Evolutionary conservation across 1,140 invertebrate genomes (phyloP), one percentile per base, ranked within the genome.

Genomic region (Pseudoatta argentina): DNA sequence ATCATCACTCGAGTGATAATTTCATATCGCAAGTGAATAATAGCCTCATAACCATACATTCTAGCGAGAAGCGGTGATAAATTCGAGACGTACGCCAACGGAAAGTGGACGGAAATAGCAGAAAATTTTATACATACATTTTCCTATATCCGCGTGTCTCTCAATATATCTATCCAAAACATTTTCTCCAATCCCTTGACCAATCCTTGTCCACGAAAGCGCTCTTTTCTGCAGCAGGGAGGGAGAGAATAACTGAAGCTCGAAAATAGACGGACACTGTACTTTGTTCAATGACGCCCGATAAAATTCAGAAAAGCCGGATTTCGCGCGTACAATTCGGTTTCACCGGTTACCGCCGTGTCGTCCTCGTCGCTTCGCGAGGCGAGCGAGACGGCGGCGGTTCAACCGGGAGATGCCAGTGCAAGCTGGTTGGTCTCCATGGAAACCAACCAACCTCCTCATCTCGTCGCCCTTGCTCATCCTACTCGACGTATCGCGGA

Each of bases 371-470:
- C 59, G 79, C 69, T 77, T 39, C 48, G 75, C 81, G 59, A 85
- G 39, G 51, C 51, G 78, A 21, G 76, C 39, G 75, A 64, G 34
- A 30, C 21, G 48, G 10, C 21, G 51, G 66, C 66, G 81, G 69
- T 75, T 86, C 55, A 71, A 79, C 83, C 81, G 76, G 77, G 88
- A 75, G 72, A 86, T 64, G 86, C 88, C 78, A 77, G 89, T 81
- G 71, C 85, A 55, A 89, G 87, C 87, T 88, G 86, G 83, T 87
- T 83, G 75, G 92, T 92, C 79, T 85, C 92, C 91, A 92, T 92
- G 91, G 91, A 88, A 91, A 92, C 92, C 86, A 85, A 64, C 69
- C 75, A 69, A 78, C 85, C 90, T 82, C 86, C 89, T 87, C 85
- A 82, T 86, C 89, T 87, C 85, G 76, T 86, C 87, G 71, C 76